Evolutionary conservation across 2,113 vertebrate species (phyloP).

Genomic region (Sula dactylatra): DNA sequence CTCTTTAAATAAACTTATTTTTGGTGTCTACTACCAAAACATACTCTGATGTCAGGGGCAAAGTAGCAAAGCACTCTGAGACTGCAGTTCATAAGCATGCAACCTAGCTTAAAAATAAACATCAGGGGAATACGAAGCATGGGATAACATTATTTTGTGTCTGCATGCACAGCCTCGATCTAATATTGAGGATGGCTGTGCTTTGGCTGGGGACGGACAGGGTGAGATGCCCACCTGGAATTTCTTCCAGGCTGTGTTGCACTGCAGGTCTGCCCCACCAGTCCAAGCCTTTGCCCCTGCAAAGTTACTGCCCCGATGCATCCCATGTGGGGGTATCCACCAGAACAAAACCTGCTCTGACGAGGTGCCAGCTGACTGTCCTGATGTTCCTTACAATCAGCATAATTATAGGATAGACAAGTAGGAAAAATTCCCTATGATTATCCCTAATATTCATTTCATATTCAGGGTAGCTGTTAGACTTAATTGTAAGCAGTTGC

Average conservation of each 20-base stretch:
- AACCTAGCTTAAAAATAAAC: not conserved
- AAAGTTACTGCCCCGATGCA: not conserved
- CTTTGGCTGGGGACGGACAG: not conserved
- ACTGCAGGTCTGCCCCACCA: not conserved
- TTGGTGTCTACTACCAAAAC: not conserved
- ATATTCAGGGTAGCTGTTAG: conserved; percentile 63
- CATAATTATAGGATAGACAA: conserved; percentile 67
- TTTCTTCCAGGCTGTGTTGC: not conserved
- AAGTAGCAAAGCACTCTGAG: not conserved
- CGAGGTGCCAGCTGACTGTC: conserved; percentile 10
- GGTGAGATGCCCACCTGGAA: not conserved
- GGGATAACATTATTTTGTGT: not conserved
- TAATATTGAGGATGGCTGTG: fast-evolving
- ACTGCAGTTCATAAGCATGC: not conserved
- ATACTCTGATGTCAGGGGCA: not conserved
- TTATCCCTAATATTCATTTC: conserved; percentile 68
- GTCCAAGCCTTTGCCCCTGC: not conserved
- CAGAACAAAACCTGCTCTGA: conserved; percentile 25
- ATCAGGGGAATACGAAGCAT: not conserved
- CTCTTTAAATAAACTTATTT: not conserved
- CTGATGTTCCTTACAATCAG: conserved; percentile 53
- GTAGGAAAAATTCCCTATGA: conserved; percentile 48
- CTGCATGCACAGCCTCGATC: not conserved
- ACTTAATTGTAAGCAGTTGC: conserved; percentile 67
- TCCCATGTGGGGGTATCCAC: not conserved